Evolutionary conservation across 2,797 vertebrate species (phyloP).

Genomic region (Poeciliopsis gracilis): DNA sequence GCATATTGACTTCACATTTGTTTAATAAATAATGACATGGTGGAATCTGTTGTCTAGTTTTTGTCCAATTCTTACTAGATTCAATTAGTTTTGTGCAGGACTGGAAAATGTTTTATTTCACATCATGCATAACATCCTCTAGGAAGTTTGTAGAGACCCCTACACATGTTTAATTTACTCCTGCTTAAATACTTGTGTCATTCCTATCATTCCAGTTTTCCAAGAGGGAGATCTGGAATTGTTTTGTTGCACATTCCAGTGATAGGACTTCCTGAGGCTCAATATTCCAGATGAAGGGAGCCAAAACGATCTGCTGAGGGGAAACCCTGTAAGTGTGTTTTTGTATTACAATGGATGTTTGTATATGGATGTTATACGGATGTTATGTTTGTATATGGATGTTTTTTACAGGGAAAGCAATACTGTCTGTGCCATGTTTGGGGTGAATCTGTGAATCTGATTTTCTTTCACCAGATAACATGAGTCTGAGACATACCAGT

Average conservation of each 20-base stretch:
- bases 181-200: conserved; percentile 36
- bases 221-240: conserved; percentile 28
- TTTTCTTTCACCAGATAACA: not conserved
- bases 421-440: not conserved
- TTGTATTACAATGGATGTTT: not conserved
- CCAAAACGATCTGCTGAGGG: conserved; percentile 5
- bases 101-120: not conserved
- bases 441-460: not conserved
- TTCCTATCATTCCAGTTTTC: conserved; percentile 53
- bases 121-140: not conserved
- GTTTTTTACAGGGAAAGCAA: not conserved
- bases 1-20: not conserved
- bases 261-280: conserved; percentile 18
- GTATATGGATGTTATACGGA: not conserved
- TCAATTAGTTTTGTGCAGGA: not conserved
- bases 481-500: not conserved
- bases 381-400: not conserved
- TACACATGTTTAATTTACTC: conserved; percentile 22
- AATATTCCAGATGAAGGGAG: conserved; percentile 5
- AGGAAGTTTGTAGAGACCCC: conserved; percentile 16
- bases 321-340: conserved; percentile 10
- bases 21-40: not conserved
- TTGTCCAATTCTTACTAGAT: not conserved
- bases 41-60: not conserved
- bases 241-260: conserved; percentile 52